Base-by-base conservation (phyloP, 2,888 invertebrate species). In the Monopis laevigella region DNA sequence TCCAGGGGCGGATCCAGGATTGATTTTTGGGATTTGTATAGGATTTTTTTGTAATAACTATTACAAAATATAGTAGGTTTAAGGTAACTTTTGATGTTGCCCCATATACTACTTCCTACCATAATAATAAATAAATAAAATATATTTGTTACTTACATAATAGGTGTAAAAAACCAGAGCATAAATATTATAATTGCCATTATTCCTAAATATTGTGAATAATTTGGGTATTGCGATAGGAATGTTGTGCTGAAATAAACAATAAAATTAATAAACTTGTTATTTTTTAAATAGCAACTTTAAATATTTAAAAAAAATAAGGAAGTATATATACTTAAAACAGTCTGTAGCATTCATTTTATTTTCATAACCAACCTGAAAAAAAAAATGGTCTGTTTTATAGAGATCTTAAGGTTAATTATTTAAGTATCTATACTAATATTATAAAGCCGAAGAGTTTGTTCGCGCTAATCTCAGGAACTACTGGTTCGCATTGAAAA, bases 141-240 rank as follows among this genome's bases (percentile, higher is more conserved):
- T 13, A 58, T 65, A n/a, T n/a, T n/a, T n/a, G n/a, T n/a, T n/a
- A 77, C 84, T 85, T 65, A 87, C 87, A 86, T 77, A 57, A 85
- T 65, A 55, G 86, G 82, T 51, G 86, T 73, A 57, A 86, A 71
- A 54, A 85, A 78, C 87, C 87, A 88, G 55, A 86, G 74, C 54
- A 84, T 64, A 62, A 87, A 83, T 58, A 87, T 73, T 54, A 86
- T 71, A 48, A 84, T 83, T 36, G 83, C 77, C 68, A 84, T 85
- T 55, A 86, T 82, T 48, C 86, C 86, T 54, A 85, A 83, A 82
- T 86, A 87, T 59, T 83, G 83, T 3, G 86, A 84, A 51, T 85
- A 82, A 46, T 82, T 81, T 46, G 83, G 78, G 46, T 85, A 83
- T 47, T 85, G 82, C 55, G 83, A 82, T 52, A 87, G 62, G 63